Evolutionary conservation across 2,888 invertebrate species (phyloP).

Genomic region (Prosopocoilus inquinatus): DNA sequence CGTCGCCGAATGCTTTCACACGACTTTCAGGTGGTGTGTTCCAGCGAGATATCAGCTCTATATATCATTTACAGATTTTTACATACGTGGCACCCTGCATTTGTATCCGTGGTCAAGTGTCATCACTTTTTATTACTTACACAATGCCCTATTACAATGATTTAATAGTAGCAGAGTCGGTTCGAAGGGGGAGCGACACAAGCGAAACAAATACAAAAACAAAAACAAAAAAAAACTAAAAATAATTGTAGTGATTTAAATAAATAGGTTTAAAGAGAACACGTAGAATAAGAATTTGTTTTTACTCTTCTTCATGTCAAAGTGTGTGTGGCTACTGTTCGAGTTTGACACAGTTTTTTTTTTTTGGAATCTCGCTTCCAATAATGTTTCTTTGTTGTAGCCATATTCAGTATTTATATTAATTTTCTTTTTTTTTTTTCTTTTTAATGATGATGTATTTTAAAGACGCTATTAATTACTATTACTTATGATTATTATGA

Average conservation of each 20-base stretch:
- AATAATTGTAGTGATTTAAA: slow-evolving; percentile 10
- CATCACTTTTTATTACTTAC: slow-evolving; percentile 14
- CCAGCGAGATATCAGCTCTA: slow-evolving; percentile 45
- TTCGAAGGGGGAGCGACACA: slow-evolving; percentile 9
- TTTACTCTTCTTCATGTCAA: slow-evolving; percentile 17
- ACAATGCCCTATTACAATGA: slow-evolving; percentile 10
- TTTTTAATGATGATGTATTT: slow-evolving; percentile 20
- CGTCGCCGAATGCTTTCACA: slow-evolving; percentile 1
- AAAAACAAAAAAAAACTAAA: neutral
- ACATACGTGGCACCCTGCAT: slow-evolving; percentile 23
- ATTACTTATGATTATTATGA: too few species aligned
- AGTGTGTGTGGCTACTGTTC: slow-evolving; percentile 18
- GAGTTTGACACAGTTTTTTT: slow-evolving; percentile 15
- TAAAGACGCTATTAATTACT: slow-evolving; percentile 15
- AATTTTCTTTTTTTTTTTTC: slow-evolving; percentile 6
- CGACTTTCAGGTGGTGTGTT: slow-evolving; percentile 36
- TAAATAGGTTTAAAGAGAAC: slow-evolving; percentile 16
- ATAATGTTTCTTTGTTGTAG: slow-evolving; percentile 3
- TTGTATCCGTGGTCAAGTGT: slow-evolving; percentile 19
- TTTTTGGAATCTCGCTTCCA: slow-evolving; percentile 7
- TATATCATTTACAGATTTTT: slow-evolving; percentile 48
- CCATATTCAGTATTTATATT: slow-evolving; percentile 19
- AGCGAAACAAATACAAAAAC: slow-evolving; percentile 5
- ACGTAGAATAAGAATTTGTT: slow-evolving; percentile 26
- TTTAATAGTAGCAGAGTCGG: slow-evolving; percentile 11